Evolutionary conservation across 2,113 vertebrate species (phyloP).

Genomic region (Typhlomys cinereus): DNA sequence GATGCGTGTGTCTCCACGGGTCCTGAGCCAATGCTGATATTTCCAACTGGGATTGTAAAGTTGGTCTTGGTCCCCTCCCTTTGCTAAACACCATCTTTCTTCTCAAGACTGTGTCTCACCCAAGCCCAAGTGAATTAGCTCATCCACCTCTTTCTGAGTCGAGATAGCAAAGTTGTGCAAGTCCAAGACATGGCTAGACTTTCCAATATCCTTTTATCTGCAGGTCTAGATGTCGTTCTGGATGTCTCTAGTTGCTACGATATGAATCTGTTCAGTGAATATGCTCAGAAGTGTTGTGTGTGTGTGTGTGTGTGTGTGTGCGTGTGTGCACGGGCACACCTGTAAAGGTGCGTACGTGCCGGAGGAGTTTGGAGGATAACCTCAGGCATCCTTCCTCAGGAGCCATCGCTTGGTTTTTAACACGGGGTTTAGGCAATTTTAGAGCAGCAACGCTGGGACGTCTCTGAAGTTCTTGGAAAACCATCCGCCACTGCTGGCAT

Average conservation of each 20-base stretch:
- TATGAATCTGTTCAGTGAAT: too few relatives aligned
- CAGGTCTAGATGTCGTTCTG: not conserved
- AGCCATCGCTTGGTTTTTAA: too few relatives aligned
- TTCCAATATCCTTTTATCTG: not conserved
- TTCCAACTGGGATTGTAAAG: conserved; percentile 35
- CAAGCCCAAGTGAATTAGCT: not conserved
- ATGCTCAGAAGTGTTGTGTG: not conserved
- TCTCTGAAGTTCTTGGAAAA: too few relatives aligned
- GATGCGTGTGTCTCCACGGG: not conserved
- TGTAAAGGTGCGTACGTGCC: not conserved
- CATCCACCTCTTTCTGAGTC: not conserved
- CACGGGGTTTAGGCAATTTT: too few relatives aligned
- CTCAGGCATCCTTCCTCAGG: not conserved
- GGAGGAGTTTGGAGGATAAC: not conserved
- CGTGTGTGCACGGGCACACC: too few relatives aligned
- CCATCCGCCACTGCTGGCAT: too few relatives aligned
- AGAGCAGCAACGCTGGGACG: too few relatives aligned
- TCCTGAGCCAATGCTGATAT: not conserved
- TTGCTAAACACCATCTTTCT: not conserved
- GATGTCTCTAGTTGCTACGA: not conserved
- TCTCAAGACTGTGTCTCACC: not conserved
- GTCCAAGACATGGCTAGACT: not conserved
- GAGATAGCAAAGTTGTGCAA: not conserved
- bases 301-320: not conserved
- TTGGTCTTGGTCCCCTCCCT: not conserved